Percentiles rank a stretch among this genome's conserved stretches.
phyloP scores from a whole-genome alignment of 64 coral and sea anemone genomes.

The Platygyra sinensis region DNA sequence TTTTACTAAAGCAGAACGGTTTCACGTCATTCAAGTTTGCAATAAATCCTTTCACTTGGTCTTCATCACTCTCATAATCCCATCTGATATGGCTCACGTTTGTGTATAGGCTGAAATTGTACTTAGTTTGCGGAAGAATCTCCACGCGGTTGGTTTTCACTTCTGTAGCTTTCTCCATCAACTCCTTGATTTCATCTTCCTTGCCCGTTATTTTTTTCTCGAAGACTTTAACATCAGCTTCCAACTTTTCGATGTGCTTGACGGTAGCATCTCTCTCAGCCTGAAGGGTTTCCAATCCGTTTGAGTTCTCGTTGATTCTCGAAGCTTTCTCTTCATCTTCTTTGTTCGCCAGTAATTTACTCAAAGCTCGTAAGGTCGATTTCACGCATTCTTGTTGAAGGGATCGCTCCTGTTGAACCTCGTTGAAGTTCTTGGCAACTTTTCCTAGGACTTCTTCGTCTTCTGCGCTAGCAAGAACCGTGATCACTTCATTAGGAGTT shows the following conservation, averaged over 20 bases:
- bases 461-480: slow-evolving; percentile 81
- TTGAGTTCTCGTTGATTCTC: slow-evolving; percentile 17
- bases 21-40: slow-evolving; percentile 85
- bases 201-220: slow-evolving; percentile 4
- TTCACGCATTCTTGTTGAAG: slow-evolving; percentile 54
- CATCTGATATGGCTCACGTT: slow-evolving; percentile 92
- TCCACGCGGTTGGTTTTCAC: slow-evolving; percentile 58
- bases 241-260: slow-evolving; percentile 65
- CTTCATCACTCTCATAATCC: slow-evolving; percentile 92
- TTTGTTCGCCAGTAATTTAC: slow-evolving; percentile 1
- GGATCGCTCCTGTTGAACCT: slow-evolving; percentile 4
- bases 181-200: slow-evolving; percentile 37
- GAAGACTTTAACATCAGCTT: slow-evolving; percentile 48
- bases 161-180: slow-evolving; percentile 50
- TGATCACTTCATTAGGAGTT: slow-evolving; percentile 68
- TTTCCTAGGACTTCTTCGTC: slow-evolving; percentile 78
- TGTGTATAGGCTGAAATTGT: slow-evolving; percentile 90
- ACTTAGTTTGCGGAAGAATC: slow-evolving; percentile 86
- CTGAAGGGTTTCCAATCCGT: slow-evolving; percentile 21
- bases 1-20: slow-evolving; percentile 85
- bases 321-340: slow-evolving; percentile 1
- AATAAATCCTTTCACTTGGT: slow-evolving; percentile 86
- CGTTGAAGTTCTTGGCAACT: slow-evolving; percentile 20
- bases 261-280: slow-evolving; percentile 49
- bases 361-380: slow-evolving; percentile 32